phyloP scores from a whole-genome alignment of 2,113 vertebrate genomes.

The Callipepla squamata region DNA sequence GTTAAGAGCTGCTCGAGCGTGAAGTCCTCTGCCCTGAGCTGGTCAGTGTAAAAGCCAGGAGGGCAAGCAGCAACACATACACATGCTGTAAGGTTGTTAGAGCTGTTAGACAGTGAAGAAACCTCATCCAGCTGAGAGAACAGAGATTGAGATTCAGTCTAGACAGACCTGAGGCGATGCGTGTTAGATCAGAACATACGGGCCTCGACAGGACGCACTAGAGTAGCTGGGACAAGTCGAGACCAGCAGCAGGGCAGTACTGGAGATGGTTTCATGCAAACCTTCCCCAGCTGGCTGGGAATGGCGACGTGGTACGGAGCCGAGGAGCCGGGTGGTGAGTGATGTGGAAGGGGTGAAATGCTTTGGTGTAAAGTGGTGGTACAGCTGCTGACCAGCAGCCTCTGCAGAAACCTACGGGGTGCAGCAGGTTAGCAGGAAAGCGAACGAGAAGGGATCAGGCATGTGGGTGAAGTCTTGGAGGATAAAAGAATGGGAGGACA shows the following conservation, averaged over 20 bases:
- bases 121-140: background rate
- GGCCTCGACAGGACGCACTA: background rate
- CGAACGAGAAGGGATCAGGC: background rate
- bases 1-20: background rate
- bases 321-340: background rate
- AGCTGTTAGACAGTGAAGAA: background rate
- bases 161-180: background rate
- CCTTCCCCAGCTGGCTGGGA: background rate
- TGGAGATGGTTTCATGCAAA: background rate
- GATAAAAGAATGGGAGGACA: background rate
- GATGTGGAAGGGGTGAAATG: background rate
- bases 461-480: background rate
- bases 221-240: background rate
- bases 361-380: background rate
- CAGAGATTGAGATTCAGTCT: background rate
- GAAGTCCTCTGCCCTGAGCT: background rate
- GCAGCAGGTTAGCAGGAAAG: background rate
- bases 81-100: background rate
- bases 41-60: background rate
- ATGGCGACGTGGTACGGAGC: accelerated
- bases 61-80: background rate
- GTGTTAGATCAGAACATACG: accelerated
- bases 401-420: background rate
- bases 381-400: background rate
- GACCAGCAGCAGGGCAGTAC: background rate